A percentile compares a stretch with the other conserved stretches of the same genome.
phyloP scores from a whole-genome alignment of 1,140 invertebrate genomes.

The Lasaia peninsularis region DNA sequence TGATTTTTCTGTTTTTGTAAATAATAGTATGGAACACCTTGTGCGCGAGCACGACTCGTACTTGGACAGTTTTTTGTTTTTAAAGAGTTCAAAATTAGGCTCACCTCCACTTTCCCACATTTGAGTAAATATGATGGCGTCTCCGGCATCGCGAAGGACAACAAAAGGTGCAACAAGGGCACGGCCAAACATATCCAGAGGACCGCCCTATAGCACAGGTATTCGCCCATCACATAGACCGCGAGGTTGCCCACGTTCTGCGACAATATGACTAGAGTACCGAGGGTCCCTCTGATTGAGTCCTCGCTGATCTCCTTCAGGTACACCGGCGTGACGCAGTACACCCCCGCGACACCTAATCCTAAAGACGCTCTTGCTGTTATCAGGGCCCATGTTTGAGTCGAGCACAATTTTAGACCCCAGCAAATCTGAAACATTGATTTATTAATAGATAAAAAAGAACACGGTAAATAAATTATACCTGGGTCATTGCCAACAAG shows the following conservation, averaged over 20 bases:
- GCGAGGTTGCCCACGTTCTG: slow-evolving; percentile 60
- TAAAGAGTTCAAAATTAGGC: no score
- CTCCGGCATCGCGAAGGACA: slow-evolving; percentile 59
- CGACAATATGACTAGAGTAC: slow-evolving; percentile 54
- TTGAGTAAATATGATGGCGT: slow-evolving; percentile 62
- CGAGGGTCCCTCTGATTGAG: slow-evolving; percentile 52
- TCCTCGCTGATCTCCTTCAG: slow-evolving; percentile 68
- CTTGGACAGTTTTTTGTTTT: no score
- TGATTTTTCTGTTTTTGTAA: no score
- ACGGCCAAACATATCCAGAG: slow-evolving; percentile 57
- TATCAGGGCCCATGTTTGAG: slow-evolving; percentile 58
- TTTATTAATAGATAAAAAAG: no score
- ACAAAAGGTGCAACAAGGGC: slow-evolving; percentile 50
- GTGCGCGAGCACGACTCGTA: no score
- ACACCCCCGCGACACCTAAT: slow-evolving; percentile 49
- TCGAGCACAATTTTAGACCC: slow-evolving; percentile 59
- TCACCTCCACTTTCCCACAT: slow-evolving; percentile 58
- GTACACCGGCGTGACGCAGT: slow-evolving; percentile 61
- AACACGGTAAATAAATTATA: no score
- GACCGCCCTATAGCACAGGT: slow-evolving; percentile 51
- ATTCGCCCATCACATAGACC: slow-evolving; percentile 58
- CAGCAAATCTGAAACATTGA: slow-evolving; percentile 48
- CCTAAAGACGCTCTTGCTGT: slow-evolving; percentile 54
- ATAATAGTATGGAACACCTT: no score
- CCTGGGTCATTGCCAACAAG: no score